Percentiles rank a stretch among this genome's conserved stretches.
Conservation (phyloP, 2,113 vertebrate species). For the Silurus asotus region DNA sequence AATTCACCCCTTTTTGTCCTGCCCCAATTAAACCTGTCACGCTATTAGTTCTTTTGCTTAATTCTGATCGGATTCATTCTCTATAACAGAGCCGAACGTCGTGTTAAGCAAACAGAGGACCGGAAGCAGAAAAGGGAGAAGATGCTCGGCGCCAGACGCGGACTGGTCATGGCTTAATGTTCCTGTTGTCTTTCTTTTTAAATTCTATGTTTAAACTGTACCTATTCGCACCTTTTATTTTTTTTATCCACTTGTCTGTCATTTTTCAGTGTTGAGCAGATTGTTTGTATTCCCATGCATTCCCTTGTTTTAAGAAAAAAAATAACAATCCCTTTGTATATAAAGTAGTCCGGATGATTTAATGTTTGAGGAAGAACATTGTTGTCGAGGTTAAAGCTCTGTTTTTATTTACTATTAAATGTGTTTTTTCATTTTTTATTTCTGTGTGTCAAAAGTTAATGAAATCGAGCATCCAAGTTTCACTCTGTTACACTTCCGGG, state of each 20-base stretch:
- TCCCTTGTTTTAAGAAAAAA: neutral
- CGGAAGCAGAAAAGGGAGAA: conserved; percentile 84
- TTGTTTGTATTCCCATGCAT: neutral
- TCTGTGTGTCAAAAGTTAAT: neutral
- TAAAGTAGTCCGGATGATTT: neutral
- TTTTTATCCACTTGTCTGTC: neutral
- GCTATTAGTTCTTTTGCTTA: neutral
- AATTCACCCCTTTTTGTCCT: neutral
- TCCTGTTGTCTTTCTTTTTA: neutral
- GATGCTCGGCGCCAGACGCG: conserved; percentile 76
- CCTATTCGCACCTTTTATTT: conserved; percentile 53
- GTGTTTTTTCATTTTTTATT: neutral
- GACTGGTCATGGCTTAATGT: conserved; percentile 67
- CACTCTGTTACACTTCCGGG: conserved; percentile 59
- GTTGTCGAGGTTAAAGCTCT: neutral
- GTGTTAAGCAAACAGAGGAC: conserved; percentile 68
- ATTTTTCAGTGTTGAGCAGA: conserved; percentile 7
- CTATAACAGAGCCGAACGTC: conserved; percentile 77
- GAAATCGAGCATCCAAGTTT: neutral
- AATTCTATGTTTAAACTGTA: neutral
- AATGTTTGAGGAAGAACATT: neutral
- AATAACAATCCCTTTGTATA: neutral
- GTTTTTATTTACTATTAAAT: neutral
- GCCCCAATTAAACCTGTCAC: too few species aligned
- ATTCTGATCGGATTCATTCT: neutral